These are phyloP conservation scores for Mesitornis unicolor DNA, from an alignment of 2,113 vertebrate genomes.

Conservation along the genomic window DNA sequence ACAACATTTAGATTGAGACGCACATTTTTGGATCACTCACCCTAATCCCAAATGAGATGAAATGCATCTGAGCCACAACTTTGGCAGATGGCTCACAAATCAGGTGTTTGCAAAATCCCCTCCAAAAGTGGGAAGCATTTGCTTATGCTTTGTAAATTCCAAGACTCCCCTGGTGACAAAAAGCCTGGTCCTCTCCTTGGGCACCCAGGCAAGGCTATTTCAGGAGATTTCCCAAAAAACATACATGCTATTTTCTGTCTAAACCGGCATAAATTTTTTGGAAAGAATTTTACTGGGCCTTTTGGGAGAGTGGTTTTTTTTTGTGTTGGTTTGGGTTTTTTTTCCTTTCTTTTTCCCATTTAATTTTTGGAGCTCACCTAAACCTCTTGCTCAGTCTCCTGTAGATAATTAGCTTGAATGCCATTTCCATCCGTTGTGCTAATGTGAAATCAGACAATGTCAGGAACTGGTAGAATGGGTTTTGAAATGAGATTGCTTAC, in stretches of 20 bases:
- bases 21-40: conserved; percentile 44
- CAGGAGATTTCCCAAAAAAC: neutral
- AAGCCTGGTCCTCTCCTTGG: neutral
- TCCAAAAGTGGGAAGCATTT: conserved; percentile 20
- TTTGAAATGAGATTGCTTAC: conserved; percentile 52
- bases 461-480: conserved; percentile 51
- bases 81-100: conserved; percentile 61
- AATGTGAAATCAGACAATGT: conserved; percentile 64
- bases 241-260: neutral
- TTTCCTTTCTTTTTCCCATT: neutral
- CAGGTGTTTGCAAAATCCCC: conserved; percentile 48
- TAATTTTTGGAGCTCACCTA: conserved; percentile 54
- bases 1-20: conserved; percentile 2
- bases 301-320: neutral
- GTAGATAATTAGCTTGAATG: conserved; percentile 62
- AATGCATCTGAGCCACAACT: conserved; percentile 25
- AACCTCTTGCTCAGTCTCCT: conserved; percentile 51
- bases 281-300: neutral
- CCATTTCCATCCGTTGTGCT: conserved; percentile 59
- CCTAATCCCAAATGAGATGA: conserved; percentile 36
- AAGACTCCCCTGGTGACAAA: neutral
- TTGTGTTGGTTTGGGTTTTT: neutral
- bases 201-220: neutral
- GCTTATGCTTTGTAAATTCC: conserved; percentile 11
- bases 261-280: neutral